Evolutionary conservation across 2,888 invertebrate species (phyloP).

Genomic region (Lithophane leautieri): DNA sequence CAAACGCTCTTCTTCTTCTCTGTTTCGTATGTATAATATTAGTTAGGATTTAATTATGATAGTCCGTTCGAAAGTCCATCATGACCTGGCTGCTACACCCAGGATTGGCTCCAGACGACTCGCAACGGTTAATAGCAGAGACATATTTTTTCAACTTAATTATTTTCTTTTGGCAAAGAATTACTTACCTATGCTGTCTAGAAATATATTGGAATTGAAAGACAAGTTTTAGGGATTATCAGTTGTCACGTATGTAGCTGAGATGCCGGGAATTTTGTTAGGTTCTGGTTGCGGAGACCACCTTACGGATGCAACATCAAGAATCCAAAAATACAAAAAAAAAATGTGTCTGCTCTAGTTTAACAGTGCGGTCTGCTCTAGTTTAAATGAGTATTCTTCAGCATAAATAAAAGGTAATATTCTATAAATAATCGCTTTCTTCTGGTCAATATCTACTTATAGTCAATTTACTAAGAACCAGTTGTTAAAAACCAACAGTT

Average conservation of each 20-base stretch:
- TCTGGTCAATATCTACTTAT: not conserved
- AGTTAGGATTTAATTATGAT: no score
- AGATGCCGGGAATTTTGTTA: not conserved
- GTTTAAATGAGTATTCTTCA: not conserved
- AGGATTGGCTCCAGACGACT: no score
- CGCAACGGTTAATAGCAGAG: no score
- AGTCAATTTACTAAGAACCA: not conserved
- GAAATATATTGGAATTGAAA: conserved; percentile 9
- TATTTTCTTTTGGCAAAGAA: no score
- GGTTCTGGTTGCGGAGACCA: not conserved
- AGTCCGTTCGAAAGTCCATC: no score
- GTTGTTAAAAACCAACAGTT: conserved; percentile 24
- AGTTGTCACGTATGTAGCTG: not conserved
- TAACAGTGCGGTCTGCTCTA: no score
- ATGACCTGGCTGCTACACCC: no score
- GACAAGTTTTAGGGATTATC: not conserved
- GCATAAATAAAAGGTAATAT: not conserved
- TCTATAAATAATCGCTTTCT: not conserved
- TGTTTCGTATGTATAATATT: no score
- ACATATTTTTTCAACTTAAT: no score
- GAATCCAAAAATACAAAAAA: not conserved
- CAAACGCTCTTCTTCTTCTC: no score
- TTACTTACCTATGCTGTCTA: conserved; percentile 1
- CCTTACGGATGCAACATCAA: not conserved
- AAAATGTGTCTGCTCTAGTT: no score